phyloP scores from a whole-genome alignment of 2,888 invertebrate species.

The Brachypalpus laphriformis region DNA sequence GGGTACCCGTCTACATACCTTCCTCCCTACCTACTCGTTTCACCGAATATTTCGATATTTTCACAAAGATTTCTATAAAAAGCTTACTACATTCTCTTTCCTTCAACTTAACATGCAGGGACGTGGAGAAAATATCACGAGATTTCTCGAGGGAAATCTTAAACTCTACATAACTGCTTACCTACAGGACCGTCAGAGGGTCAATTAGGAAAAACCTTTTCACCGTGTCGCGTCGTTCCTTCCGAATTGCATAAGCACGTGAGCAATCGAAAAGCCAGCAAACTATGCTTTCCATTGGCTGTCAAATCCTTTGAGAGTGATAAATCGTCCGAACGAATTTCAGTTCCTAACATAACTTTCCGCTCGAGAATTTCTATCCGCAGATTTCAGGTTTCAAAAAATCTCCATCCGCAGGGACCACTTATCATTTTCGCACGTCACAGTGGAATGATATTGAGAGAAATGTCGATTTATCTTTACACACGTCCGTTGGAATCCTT shows the following conservation, averaged over 20 bases:
- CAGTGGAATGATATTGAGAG: conserved; percentile 2
- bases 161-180: too few species aligned
- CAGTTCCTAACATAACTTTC: conserved; percentile 15
- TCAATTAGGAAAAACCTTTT: conserved; percentile 33
- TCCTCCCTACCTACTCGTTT: too few species aligned
- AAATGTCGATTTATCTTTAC: conserved; percentile 44
- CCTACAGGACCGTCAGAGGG: neutral
- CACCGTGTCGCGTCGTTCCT: neutral
- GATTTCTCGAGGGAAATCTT: too few species aligned
- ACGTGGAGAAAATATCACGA: too few species aligned
- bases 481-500: conserved; percentile 35
- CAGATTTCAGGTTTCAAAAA: conserved; percentile 30
- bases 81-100: too few species aligned
- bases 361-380: conserved; percentile 2
- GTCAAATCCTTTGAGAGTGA: conserved; percentile 27
- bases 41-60: too few species aligned
- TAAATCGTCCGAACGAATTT: conserved; percentile 40
- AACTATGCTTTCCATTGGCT: neutral
- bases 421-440: conserved; percentile 60
- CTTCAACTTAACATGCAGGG: too few species aligned
- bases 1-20: too few species aligned
- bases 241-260: conserved; percentile 7
- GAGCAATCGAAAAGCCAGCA: conserved; percentile 13
- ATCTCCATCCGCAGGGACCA: conserved; percentile 10
- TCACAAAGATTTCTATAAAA: too few species aligned